Percentiles rank a stretch among this genome's conserved stretches.
These are phyloP conservation scores for Pararge aegeria DNA, from an alignment of 1,140 invertebrate genomes.

Conservation along the genomic window DNA sequence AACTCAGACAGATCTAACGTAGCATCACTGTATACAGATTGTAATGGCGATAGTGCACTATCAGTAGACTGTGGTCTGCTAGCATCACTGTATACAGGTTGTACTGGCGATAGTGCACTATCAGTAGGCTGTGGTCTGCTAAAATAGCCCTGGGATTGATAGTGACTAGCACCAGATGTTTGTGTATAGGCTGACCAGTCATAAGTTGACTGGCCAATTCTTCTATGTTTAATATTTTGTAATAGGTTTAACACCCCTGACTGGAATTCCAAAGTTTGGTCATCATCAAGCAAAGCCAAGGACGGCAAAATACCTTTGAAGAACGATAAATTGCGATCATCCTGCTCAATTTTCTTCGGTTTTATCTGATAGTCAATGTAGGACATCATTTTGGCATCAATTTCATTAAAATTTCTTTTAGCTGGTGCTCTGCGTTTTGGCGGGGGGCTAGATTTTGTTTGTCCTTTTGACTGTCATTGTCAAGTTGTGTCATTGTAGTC, in stretches of 20 bases:
- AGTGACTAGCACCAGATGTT: not conserved
- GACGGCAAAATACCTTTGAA: constrained; percentile 19
- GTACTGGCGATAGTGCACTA: not conserved
- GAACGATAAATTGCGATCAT: not conserved
- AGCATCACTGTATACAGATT: not conserved
- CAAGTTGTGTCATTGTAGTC: not conserved
- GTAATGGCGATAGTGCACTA: not conserved
- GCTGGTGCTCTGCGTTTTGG: no score
- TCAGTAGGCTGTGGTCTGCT: no score
- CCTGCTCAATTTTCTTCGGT: not conserved
- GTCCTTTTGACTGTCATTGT: not conserved
- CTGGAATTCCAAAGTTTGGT: constrained; percentile 38
- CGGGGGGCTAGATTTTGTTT: no score
- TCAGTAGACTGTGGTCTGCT: no score
- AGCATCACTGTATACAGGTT: no score
- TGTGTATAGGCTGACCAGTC: not conserved
- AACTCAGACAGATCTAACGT: no score
- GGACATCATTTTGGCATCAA: not conserved
- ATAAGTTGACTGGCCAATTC: not conserved
- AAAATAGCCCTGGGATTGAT: not conserved
- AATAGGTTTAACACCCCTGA: constrained; percentile 35
- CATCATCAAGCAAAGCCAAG: constrained; percentile 26
- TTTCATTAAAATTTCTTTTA: not conserved
- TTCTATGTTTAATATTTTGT: constrained; percentile 34
- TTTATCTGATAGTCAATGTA: not conserved